Conservation (phyloP, 1,140 invertebrate genomes). For the Delia radicum region DNA sequence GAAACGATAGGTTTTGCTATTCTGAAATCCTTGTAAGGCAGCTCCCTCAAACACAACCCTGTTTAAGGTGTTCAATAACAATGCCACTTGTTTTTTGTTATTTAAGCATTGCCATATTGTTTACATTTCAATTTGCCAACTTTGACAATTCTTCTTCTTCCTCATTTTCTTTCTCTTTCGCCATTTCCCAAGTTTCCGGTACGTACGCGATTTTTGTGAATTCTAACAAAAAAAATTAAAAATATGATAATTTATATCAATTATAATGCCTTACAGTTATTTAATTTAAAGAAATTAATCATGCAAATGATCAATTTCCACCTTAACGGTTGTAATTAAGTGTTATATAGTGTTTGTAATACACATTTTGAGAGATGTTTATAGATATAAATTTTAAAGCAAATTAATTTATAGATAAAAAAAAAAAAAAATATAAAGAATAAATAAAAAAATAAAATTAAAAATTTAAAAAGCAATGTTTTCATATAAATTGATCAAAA, state of each 20-base stretch:
- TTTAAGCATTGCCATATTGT: neutral
- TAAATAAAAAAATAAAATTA: neutral
- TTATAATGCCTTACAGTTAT: constrained; percentile 21
- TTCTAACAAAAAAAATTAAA: constrained; percentile 32
- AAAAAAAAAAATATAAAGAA: neutral
- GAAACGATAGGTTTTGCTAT: too few species aligned
- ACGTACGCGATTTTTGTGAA: constrained; percentile 48
- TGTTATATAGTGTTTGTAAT: neutral
- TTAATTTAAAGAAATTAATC: neutral
- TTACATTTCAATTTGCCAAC: neutral
- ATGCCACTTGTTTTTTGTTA: neutral
- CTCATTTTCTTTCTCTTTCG: constrained; percentile 46
- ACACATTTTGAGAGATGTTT: neutral
- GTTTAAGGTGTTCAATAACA: neutral
- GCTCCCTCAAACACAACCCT: neutral
- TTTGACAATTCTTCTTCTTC: constrained; percentile 34
- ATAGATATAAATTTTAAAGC: neutral
- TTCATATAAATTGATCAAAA: neutral
- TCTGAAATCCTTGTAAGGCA: too few species aligned
- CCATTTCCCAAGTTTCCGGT: constrained; percentile 55
- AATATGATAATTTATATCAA: constrained; percentile 33
- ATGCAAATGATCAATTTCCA: neutral
- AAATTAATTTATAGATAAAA: neutral
- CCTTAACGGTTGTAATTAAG: neutral
- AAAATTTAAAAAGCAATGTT: constrained; percentile 22